These are phyloP conservation scores for Lagocephalus sceleratus DNA, from an alignment of 2,797 vertebrate genomes.

Conservation along the genomic window DNA sequence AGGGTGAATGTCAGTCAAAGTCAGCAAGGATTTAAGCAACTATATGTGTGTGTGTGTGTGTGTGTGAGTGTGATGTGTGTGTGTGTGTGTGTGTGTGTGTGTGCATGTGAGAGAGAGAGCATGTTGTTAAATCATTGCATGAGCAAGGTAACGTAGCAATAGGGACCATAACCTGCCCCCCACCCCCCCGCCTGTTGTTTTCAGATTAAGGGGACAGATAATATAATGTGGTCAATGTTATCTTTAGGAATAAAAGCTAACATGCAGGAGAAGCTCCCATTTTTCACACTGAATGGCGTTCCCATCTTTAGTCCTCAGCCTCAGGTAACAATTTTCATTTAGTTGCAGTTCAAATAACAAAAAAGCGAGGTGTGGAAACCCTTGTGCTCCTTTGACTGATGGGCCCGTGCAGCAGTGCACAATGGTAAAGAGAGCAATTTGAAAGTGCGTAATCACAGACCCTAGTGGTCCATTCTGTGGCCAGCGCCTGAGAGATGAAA, in stretches of 20 bases:
- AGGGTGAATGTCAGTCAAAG: slow-evolving; percentile 3
- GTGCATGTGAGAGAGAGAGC: no score
- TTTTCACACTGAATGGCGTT: slow-evolving; percentile 2
- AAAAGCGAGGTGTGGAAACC: slow-evolving; percentile 22
- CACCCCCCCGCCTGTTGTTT: slow-evolving; percentile 5
- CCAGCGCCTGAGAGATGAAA: slow-evolving; percentile 38
- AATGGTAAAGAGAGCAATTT: slow-evolving; percentile 46
- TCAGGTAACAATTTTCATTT: slow-evolving; percentile 46
- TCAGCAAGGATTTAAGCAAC: slow-evolving; percentile 20
- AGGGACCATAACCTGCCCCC: slow-evolving; percentile 20
- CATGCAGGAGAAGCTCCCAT: neutral
- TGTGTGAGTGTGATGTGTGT: no score
- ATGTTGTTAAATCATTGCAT: slow-evolving; percentile 22
- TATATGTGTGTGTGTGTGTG: slow-evolving; percentile 12
- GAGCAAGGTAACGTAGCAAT: slow-evolving; percentile 19
- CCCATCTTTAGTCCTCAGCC: slow-evolving; percentile 20
- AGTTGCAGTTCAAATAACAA: slow-evolving; percentile 41
- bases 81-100: no score
- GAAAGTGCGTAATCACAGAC: slow-evolving; percentile 55
- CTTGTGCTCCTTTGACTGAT: slow-evolving; percentile 42
- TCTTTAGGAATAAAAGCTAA: slow-evolving; percentile 15
- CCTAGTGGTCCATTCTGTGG: slow-evolving; percentile 44
- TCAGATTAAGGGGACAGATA: slow-evolving; percentile 38
- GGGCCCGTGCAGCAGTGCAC: slow-evolving; percentile 25
- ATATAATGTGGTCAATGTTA: slow-evolving; percentile 15